phyloP scores from a whole-genome alignment of 23 tunicate species.

The Halocynthia roretzi region DNA sequence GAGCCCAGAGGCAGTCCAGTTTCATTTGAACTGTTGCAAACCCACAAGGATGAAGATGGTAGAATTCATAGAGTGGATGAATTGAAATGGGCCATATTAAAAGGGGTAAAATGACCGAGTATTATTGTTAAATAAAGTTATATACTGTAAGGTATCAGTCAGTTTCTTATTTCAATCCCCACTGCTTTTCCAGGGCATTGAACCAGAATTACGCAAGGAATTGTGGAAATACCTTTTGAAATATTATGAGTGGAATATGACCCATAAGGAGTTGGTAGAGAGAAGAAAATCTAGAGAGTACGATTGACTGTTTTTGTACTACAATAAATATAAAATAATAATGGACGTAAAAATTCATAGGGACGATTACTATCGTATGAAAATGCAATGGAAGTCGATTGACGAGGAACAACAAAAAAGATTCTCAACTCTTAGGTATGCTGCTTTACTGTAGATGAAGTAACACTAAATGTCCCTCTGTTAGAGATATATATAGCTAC shows the following conservation, averaged over 20 bases:
- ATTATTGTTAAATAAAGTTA: background rate
- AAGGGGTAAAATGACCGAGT: slow-evolving; percentile 30
- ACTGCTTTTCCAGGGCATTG: slow-evolving; percentile 43
- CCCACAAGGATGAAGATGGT: slow-evolving; percentile 69
- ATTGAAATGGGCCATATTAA: slow-evolving; percentile 54
- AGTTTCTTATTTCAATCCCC: background rate
- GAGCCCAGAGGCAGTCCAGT: slow-evolving; percentile 43
- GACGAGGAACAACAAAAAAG: slow-evolving; percentile 53
- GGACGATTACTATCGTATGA: slow-evolving; percentile 77
- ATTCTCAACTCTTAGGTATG: slow-evolving; percentile 50
- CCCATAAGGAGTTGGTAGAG: slow-evolving; percentile 34
- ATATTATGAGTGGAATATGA: slow-evolving; percentile 73
- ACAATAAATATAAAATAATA: too few relatives aligned
- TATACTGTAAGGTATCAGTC: slow-evolving; percentile 1
- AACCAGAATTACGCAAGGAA: slow-evolving; percentile 56
- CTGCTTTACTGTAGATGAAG: background rate
- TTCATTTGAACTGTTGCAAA: slow-evolving; percentile 48
- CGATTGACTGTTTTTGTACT: background rate
- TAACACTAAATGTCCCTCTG: background rate
- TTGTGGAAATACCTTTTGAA: slow-evolving; percentile 82
- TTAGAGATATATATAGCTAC: background rate
- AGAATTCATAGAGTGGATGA: slow-evolving; percentile 46
- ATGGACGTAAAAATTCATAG: slow-evolving; percentile 3
- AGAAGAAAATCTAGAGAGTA: slow-evolving; percentile 59
- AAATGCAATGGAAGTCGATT: slow-evolving; percentile 86